phyloP scores from a whole-genome alignment of 2,888 invertebrate genomes.

The Papilio gigon region DNA sequence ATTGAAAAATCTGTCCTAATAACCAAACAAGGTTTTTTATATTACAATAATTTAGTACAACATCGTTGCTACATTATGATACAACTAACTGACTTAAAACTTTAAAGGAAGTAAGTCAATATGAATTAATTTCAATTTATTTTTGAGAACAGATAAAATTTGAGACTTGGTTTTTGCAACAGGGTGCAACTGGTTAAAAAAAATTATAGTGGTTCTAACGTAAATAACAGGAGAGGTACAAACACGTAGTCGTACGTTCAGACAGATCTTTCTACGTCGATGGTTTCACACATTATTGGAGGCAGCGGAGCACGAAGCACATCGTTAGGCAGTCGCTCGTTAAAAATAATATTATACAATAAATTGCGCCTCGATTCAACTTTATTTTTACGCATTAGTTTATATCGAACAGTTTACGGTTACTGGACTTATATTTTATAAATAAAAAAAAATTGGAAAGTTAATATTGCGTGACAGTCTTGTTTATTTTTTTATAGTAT shows the following conservation, averaged over 20 bases:
- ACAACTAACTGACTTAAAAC: too few species aligned
- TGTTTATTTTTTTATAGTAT: too few species aligned
- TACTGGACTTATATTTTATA: neutral
- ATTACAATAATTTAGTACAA: neutral
- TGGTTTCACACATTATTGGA: conserved; percentile 65
- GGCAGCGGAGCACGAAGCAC: conserved; percentile 66
- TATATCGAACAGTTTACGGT: conserved; percentile 17
- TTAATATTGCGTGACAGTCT: too few species aligned
- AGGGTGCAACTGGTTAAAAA: neutral
- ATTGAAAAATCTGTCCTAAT: conserved; percentile 4
- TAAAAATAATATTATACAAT: conserved; percentile 75
- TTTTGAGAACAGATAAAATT: neutral
- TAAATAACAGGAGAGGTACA: neutral
- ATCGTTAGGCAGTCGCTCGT: conserved; percentile 65
- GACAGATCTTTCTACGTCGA: conserved; percentile 62
- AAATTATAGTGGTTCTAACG: neutral
- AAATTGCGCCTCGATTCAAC: conserved; percentile 58
- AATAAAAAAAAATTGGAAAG: too few species aligned
- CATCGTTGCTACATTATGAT: neutral
- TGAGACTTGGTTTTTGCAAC: neutral
- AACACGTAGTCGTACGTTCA: conserved; percentile 46
- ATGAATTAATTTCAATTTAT: neutral
- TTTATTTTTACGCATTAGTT: conserved; percentile 34
- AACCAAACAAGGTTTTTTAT: neutral
- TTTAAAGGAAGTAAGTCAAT: neutral